These are phyloP conservation scores for Hemithea aestivaria DNA, from an alignment of 2,888 invertebrate species.

Conservation along the genomic window DNA sequence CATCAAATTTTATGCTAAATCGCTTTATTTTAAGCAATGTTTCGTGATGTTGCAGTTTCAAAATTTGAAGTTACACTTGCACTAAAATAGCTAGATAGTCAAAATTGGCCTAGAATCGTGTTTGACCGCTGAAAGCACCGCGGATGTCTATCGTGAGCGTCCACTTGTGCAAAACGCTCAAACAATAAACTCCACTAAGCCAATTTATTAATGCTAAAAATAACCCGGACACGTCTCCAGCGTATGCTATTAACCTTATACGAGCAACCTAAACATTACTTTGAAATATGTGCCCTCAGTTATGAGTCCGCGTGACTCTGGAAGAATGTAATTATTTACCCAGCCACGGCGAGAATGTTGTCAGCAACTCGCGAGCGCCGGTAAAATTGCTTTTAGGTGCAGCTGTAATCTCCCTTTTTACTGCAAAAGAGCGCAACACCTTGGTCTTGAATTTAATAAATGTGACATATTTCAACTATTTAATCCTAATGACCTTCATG, in stretches of 20 bases:
- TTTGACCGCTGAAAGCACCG: constrained; percentile 8
- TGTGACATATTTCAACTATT: no score
- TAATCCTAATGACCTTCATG: no score
- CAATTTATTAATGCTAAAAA: constrained; percentile 79
- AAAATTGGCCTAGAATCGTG: constrained; percentile 53
- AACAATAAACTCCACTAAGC: constrained; percentile 74
- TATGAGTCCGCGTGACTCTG: constrained; percentile 34
- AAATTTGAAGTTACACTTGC: constrained; percentile 36
- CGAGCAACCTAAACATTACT: constrained; percentile 56
- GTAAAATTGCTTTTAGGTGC: constrained; percentile 36
- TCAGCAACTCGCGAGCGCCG: constrained; percentile 11
- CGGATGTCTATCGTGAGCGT: constrained; percentile 37
- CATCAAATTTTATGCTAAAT: not conserved
- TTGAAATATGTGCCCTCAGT: constrained; percentile 40
- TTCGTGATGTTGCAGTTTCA: no score
- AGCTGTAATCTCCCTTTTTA: constrained; percentile 33
- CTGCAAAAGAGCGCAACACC: constrained; percentile 3
- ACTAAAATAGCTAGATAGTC: constrained; percentile 38
- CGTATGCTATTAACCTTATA: constrained; percentile 72
- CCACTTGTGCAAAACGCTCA: constrained; percentile 64
- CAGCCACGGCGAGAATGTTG: constrained; percentile 40
- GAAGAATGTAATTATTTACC: constrained; percentile 49
- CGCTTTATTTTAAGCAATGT: no score
- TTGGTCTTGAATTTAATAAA: not conserved
- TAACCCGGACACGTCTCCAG: constrained; percentile 69